phyloP scores from a whole-genome alignment of 2,797 vertebrate species.

The Sebastes hubbsi region DNA sequence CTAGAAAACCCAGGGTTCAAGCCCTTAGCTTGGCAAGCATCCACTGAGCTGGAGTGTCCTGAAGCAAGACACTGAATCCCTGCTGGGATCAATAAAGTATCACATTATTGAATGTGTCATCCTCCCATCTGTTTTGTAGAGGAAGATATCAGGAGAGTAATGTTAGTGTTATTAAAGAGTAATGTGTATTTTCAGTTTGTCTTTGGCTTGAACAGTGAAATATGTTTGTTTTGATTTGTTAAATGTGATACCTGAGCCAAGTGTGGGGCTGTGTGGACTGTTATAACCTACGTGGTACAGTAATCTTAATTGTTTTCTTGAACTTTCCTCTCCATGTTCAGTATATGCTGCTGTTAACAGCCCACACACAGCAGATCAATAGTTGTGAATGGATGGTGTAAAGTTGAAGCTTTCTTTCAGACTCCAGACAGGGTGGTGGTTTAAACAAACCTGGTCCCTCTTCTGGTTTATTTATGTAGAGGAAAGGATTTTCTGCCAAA shows the following conservation, averaged over 20 bases:
- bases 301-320: not conserved
- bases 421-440: constrained; percentile 18
- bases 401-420: constrained; percentile 28
- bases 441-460: constrained; percentile 43
- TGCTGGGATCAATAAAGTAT: constrained; percentile 54
- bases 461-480: constrained; percentile 22
- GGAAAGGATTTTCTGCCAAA: constrained; percentile 36
- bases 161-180: not conserved
- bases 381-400: constrained; percentile 41
- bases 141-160: not conserved
- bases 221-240: not conserved
- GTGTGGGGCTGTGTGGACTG: not conserved
- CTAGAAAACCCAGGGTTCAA: constrained; percentile 3
- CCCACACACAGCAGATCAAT: constrained; percentile 39
- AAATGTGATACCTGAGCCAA: not conserved
- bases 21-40: constrained; percentile 16
- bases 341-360: not conserved
- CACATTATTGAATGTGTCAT: constrained; percentile 37
- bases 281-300: not conserved
- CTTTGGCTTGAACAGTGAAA: not conserved
- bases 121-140: constrained; percentile 26
- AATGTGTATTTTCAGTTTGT: not conserved
- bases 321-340: not conserved
- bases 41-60: constrained; percentile 14
- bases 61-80: constrained; percentile 33